A percentile compares a stretch with the other conserved stretches of the same genome.
These are phyloP conservation scores for Acrocera orbiculus DNA, from an alignment of 2,888 invertebrate genomes.

Conservation along the genomic window DNA sequence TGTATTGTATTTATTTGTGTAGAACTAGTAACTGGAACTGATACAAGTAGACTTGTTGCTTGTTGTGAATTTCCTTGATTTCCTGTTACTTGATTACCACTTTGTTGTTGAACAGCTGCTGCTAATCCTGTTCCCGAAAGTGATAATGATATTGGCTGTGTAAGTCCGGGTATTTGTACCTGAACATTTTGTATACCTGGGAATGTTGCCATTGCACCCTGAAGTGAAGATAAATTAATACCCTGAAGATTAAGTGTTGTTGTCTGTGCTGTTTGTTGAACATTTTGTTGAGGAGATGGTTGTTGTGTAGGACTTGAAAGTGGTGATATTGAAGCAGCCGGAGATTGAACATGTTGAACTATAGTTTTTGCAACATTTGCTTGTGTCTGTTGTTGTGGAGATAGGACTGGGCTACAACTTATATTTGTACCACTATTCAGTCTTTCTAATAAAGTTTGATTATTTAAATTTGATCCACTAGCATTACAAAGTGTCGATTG, in stretches of 20 bases:
- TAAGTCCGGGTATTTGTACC: constrained; percentile 65
- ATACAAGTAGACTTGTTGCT: constrained; percentile 45
- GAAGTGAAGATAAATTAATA: constrained; percentile 51
- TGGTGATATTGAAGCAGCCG: constrained; percentile 35
- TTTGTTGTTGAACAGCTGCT: constrained; percentile 23
- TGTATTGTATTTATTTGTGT: constrained; percentile 22
- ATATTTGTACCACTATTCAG: constrained; percentile 24
- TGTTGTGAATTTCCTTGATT: constrained; percentile 10
- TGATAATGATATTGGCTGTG: constrained; percentile 70
- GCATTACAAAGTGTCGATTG: constrained; percentile 16
- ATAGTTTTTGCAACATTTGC: constrained; percentile 19
- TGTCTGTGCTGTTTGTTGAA: constrained; percentile 25
- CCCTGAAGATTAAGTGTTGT: constrained; percentile 44
- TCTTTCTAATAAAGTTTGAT: constrained; percentile 26
- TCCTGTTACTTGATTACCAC: background rate
- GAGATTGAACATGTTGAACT: constrained; percentile 24
- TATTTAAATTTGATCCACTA: constrained; percentile 16
- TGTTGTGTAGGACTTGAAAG: constrained; percentile 40
- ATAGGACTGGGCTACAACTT: constrained; percentile 17
- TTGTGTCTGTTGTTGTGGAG: constrained; percentile 22
- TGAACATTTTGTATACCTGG: constrained; percentile 65
- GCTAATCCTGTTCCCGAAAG: constrained; percentile 45
- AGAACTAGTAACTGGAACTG: constrained; percentile 38
- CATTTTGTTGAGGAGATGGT: constrained; percentile 18
- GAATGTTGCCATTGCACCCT: constrained; percentile 35